These are phyloP conservation scores for Telenomus remus DNA, from an alignment of 1,140 invertebrate species.

Conservation along the genomic window DNA sequence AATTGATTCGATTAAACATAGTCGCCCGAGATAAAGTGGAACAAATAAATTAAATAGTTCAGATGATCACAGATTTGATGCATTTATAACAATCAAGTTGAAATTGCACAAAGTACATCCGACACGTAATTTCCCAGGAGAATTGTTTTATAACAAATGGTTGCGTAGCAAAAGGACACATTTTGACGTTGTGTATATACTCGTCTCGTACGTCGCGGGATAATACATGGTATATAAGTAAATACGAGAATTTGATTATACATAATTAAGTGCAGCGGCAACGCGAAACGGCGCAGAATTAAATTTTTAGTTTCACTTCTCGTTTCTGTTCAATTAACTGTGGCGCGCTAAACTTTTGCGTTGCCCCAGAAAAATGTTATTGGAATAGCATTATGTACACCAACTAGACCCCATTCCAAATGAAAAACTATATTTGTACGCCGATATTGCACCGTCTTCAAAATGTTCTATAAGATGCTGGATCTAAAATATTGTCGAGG, in stretches of 20 bases:
- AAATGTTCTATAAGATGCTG: conserved; percentile 13
- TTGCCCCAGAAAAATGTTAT: neutral
- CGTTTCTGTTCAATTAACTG: neutral
- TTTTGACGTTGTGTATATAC: conserved; percentile 11
- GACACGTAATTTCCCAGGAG: conserved; percentile 32
- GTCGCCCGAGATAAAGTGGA: conserved; percentile 18
- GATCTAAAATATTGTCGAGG: conserved; percentile 27
- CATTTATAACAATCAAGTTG: conserved; percentile 27
- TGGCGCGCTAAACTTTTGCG: neutral
- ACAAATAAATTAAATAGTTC: conserved; percentile 18
- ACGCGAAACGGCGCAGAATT: no score
- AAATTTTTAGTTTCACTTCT: no score
- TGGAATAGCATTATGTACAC: neutral
- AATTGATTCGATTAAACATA: neutral
- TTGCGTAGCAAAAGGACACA: conserved; percentile 16
- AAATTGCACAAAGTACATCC: conserved; percentile 31
- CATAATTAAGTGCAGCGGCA: neutral
- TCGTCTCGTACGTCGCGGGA: neutral
- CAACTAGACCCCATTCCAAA: conserved; percentile 7
- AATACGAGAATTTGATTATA: neutral
- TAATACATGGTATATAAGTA: neutral
- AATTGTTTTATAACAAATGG: conserved; percentile 41
- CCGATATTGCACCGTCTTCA: conserved; percentile 15
- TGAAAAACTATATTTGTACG: conserved; percentile 12
- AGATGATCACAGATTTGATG: conserved; percentile 23